These are phyloP conservation scores for Marcusenius ussheri DNA, from an alignment of 2,113 vertebrate genomes.

Conservation along the genomic window DNA sequence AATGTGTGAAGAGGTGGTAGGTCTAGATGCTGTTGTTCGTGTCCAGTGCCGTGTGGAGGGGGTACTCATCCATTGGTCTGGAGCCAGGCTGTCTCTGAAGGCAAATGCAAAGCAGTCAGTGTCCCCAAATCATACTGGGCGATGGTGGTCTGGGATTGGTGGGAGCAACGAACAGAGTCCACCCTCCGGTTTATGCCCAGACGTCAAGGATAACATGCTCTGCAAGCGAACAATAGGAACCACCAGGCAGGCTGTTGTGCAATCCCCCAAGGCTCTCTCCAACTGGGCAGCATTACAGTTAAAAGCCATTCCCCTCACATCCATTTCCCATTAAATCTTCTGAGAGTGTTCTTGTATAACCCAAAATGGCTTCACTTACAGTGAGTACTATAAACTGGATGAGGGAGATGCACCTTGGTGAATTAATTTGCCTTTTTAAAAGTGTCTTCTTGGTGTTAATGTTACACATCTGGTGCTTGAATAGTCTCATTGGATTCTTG, in stretches of 20 bases:
- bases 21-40: not conserved
- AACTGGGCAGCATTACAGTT: slow-evolving; percentile 16
- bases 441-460: not conserved
- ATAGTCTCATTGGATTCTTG: not conserved
- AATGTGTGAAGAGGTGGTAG: not conserved
- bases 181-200: not conserved
- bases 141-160: not conserved
- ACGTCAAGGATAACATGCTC: not conserved
- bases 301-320: not conserved
- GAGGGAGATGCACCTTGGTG: not conserved
- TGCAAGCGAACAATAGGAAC: not conserved
- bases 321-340: not conserved
- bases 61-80: not conserved
- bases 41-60: not conserved
- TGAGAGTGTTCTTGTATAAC: not conserved
- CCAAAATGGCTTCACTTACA: slow-evolving; percentile 4
- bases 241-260: not conserved
- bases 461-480: not conserved
- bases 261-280: not conserved
- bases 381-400: slow-evolving; percentile 19
- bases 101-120: not conserved
- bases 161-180: not conserved
- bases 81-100: not conserved
- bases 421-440: not conserved
- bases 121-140: not conserved